Evolutionary conservation across 2,888 invertebrate species (phyloP), one percentile per base, ranked within the genome.

Genomic region (Venusia cambrica): DNA sequence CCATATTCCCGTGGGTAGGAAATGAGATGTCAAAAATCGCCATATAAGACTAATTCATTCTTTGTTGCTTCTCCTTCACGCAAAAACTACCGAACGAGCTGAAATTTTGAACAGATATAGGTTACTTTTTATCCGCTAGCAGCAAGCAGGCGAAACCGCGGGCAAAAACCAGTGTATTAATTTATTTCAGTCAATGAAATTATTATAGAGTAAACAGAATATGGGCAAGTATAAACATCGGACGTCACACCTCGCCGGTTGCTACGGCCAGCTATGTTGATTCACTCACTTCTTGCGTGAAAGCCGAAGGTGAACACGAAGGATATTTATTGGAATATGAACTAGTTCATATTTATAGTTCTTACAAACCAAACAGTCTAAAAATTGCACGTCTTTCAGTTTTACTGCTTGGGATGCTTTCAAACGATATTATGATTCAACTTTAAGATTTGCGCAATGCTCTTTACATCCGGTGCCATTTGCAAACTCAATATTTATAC

Each of bases 181-280:
- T n/a, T n/a, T n/a, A 66, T 72, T 76, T 69, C 69, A 76, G 73
- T 78, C 72, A 75, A 73, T 78, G 71, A 80, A 79, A 79, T 81
- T 73, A 77, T 77, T 76, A 70, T 62, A 73, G 64, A 72, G 67
- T 79, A 83, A 79, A 77, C 74, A 71, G 57, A 63, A 72, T 72
- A 76, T 72, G 71, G 73, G 52, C 57, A 57, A 73, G 64, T 71
- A 76, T 76, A 81, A 76, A 79, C 73, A 75, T 48, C 37, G 37
- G 41, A 51, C 78, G 70, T 75, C 81, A 78, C 62, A n/a, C n/a
- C n/a, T n/a, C n/a, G 70, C 64, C 61, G 63, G 80, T 79, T 77
- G 70, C 79, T 72, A 77, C 54, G 73, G 54, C 56, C 59, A 40
- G 51, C 58, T 56, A 51, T 62, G 70, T 70, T 75, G 72, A 76